Evolutionary conservation across 1,140 invertebrate species (phyloP).

Genomic region (Odontomachus brunneus): DNA sequence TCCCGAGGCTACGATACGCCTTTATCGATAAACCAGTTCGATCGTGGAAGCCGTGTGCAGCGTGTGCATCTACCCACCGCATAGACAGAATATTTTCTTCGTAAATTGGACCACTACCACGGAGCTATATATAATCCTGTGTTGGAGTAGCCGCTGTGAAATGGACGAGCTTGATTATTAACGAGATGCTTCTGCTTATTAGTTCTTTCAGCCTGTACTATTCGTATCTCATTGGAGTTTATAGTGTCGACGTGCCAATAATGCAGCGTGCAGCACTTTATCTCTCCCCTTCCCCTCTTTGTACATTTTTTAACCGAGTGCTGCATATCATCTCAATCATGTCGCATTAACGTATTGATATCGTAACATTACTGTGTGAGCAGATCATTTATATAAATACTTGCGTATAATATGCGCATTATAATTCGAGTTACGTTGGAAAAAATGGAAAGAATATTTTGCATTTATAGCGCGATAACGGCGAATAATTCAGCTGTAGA

Average conservation of each 20-base stretch:
- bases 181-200: slow-evolving; percentile 64
- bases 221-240: slow-evolving; percentile 37
- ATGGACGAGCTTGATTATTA: slow-evolving; percentile 55
- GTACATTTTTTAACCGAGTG: neutral
- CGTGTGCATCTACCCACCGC: slow-evolving; percentile 17
- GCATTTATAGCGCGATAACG: neutral
- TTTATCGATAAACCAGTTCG: slow-evolving; percentile 73
- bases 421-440: neutral
- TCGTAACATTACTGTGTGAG: neutral
- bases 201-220: slow-evolving; percentile 48
- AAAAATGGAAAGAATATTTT: neutral
- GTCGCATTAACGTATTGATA: slow-evolving; percentile 2
- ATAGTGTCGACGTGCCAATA: slow-evolving; percentile 14
- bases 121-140: slow-evolving; percentile 28
- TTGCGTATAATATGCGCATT: neutral
- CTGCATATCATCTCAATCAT: slow-evolving; percentile 10
- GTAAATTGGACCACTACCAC: slow-evolving; percentile 41
- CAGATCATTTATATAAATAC: neutral
- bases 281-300: too few species aligned
- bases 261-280: slow-evolving; percentile 1
- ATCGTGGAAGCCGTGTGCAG: slow-evolving; percentile 36
- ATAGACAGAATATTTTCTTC: slow-evolving; percentile 43
- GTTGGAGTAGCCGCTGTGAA: slow-evolving; percentile 31
- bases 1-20: slow-evolving; percentile 47
- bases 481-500: neutral